phyloP scores from a whole-genome alignment of 2,113 vertebrate genomes.

The Sisor rabdophorus region DNA sequence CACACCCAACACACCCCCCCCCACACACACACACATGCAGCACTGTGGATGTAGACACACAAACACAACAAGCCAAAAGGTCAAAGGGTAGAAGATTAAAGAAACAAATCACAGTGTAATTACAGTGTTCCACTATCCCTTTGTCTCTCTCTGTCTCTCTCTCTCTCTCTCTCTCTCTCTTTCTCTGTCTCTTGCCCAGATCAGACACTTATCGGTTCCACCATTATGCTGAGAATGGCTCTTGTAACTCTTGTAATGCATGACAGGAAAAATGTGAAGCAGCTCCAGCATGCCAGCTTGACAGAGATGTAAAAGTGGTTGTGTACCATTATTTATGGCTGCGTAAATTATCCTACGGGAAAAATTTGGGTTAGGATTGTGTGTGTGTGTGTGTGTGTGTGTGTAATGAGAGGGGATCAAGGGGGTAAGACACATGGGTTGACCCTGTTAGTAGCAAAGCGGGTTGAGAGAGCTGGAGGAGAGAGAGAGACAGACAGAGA shows the following conservation, averaged over 20 bases:
- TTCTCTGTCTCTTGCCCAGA: not conserved
- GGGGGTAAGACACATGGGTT: not conserved
- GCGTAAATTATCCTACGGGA: slow-evolving; percentile 14
- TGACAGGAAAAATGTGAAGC: slow-evolving; percentile 34
- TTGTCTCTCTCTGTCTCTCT: slow-evolving; percentile 3
- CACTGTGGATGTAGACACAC: slow-evolving; percentile 28
- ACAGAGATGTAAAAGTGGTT: slow-evolving; percentile 1
- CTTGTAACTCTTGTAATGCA: slow-evolving; percentile 52
- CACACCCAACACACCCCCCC: too few relatives aligned
- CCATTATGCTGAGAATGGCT: slow-evolving; percentile 37
- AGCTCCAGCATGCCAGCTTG: slow-evolving; percentile 30
- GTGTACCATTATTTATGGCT: slow-evolving; percentile 4
- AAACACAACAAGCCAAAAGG: not conserved
- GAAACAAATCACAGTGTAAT: slow-evolving; percentile 16
- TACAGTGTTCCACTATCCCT: not conserved
- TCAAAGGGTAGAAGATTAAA: slow-evolving; percentile 1
- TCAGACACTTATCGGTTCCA: slow-evolving; percentile 22
- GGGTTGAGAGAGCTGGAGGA: not conserved
- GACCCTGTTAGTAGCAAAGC: not conserved
- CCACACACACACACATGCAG: too few relatives aligned
- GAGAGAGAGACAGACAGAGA: not conserved
- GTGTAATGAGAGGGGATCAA: not conserved
- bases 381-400: slow-evolving; percentile 7
- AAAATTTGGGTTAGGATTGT: slow-evolving; percentile 24
- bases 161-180: slow-evolving; percentile 15